Evolutionary conservation across 1,140 invertebrate species (phyloP).

Genomic region (Brevipalpus yothersi): DNA sequence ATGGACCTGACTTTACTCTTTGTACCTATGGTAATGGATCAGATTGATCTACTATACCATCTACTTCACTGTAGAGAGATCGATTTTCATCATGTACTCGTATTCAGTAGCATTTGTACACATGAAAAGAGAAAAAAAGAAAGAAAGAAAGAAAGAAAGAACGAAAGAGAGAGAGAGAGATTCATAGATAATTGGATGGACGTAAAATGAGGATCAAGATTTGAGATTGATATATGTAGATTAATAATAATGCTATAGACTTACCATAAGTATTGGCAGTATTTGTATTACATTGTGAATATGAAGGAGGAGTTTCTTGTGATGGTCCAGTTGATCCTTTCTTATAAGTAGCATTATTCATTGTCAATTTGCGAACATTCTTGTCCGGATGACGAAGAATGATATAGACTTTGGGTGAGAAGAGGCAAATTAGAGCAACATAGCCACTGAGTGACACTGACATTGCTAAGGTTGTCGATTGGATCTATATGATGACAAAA

Average conservation of each 20-base stretch:
- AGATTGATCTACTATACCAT: too few relatives aligned
- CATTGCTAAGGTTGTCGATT: constrained; percentile 72
- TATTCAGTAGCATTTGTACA: too few relatives aligned
- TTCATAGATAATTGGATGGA: too few relatives aligned
- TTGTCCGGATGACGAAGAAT: constrained; percentile 71
- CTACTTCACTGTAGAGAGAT: too few relatives aligned
- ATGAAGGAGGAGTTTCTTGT: not conserved
- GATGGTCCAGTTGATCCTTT: constrained; percentile 14
- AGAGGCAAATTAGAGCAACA: constrained; percentile 65
- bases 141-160: too few relatives aligned
- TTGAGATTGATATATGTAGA: too few relatives aligned
- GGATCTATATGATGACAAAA: constrained; percentile 1
- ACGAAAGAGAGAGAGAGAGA: too few relatives aligned
- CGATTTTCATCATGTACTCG: too few relatives aligned
- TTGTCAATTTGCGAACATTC: constrained; percentile 73
- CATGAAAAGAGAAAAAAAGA: too few relatives aligned
- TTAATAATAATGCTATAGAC: not conserved
- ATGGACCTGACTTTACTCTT: too few relatives aligned
- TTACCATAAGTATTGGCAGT: not conserved
- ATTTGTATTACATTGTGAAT: not conserved
- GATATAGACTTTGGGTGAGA: constrained; percentile 77
- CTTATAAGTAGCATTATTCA: constrained; percentile 28
- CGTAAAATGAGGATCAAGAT: too few relatives aligned
- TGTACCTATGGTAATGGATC: too few relatives aligned
- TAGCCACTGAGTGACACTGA: constrained; percentile 71